Evolutionary conservation across 1,140 invertebrate species (phyloP).

Genomic region (Megalonaias nervosa): DNA sequence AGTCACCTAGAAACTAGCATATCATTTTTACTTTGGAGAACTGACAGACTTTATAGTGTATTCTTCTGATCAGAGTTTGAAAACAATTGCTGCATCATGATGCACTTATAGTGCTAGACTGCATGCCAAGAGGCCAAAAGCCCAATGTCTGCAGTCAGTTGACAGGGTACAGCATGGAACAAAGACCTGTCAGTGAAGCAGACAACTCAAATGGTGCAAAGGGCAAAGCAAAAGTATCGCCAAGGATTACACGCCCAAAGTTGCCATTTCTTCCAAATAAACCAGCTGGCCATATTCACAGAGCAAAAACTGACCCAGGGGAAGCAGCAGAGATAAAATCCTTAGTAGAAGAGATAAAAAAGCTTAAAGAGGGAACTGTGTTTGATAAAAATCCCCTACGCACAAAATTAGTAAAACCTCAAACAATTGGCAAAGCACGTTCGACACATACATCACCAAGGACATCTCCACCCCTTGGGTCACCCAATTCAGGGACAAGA

Average conservation of each 20-base stretch:
- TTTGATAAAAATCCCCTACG: slow-evolving; percentile 19
- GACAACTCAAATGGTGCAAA: too few relatives aligned
- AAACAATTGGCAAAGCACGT: slow-evolving; percentile 40
- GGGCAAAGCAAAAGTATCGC: slow-evolving; percentile 36
- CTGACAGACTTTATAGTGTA: too few relatives aligned
- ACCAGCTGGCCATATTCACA: slow-evolving; percentile 33
- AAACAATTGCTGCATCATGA: too few relatives aligned
- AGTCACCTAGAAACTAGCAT: too few relatives aligned
- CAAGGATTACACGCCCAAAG: slow-evolving; percentile 55
- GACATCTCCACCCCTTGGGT: slow-evolving; percentile 50
- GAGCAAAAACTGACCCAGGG: slow-evolving; percentile 56
- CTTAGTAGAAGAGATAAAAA: slow-evolving; percentile 60
- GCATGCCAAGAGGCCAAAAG: too few relatives aligned
- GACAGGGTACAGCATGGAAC: too few relatives aligned
- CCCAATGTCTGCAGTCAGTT: too few relatives aligned
- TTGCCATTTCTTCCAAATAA: slow-evolving; percentile 47
- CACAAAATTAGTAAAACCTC: slow-evolving; percentile 29
- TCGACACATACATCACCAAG: slow-evolving; percentile 54
- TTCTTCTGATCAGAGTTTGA: too few relatives aligned
- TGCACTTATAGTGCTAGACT: too few relatives aligned
- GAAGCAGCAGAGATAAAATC: slow-evolving; percentile 50
- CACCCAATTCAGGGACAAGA: slow-evolving; percentile 38
- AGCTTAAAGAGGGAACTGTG: slow-evolving; percentile 51
- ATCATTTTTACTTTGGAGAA: too few relatives aligned
- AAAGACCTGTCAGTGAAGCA: too few relatives aligned